A percentile compares a stretch with the other conserved stretches of the same genome.
Conservation (phyloP, 2,797 vertebrate genomes). For the Lepus townsendii region DNA sequence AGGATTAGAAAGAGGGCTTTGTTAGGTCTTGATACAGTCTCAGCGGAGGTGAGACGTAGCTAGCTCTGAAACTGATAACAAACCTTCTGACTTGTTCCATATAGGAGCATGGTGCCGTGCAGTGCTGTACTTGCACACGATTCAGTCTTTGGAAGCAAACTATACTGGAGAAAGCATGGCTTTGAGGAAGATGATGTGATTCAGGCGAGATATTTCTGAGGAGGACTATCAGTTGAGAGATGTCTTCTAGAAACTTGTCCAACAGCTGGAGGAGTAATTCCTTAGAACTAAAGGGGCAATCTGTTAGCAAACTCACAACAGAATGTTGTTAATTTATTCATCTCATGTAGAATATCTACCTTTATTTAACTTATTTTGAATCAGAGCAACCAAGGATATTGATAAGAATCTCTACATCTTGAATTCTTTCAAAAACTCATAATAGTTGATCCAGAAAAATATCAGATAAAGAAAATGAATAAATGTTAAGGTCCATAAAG, state of each 20-base stretch:
- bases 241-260: not conserved
- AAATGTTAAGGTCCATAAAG: not conserved
- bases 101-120: rapidly evolving
- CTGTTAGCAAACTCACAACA: not conserved
- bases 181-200: not conserved
- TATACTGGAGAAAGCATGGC: not conserved
- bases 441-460: not conserved
- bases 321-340: not conserved
- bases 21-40: not conserved
- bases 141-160: not conserved
- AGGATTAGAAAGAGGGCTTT: no score
- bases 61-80: not conserved
- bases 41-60: not conserved
- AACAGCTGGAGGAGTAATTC: not conserved
- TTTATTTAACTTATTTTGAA: slow-evolving; percentile 3
- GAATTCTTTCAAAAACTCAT: not conserved
- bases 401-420: not conserved
- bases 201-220: not conserved
- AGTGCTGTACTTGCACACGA: not conserved
- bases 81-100: not conserved
- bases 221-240: not conserved
- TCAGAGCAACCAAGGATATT: not conserved
- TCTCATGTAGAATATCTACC: not conserved
- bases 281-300: not conserved
- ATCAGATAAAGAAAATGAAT: slow-evolving; percentile 8